A percentile compares a stretch with the other conserved stretches of the same genome.
Evolutionary conservation across 2,797 vertebrate species (phyloP).

Genomic region (Peromyscus attwateri): DNA sequence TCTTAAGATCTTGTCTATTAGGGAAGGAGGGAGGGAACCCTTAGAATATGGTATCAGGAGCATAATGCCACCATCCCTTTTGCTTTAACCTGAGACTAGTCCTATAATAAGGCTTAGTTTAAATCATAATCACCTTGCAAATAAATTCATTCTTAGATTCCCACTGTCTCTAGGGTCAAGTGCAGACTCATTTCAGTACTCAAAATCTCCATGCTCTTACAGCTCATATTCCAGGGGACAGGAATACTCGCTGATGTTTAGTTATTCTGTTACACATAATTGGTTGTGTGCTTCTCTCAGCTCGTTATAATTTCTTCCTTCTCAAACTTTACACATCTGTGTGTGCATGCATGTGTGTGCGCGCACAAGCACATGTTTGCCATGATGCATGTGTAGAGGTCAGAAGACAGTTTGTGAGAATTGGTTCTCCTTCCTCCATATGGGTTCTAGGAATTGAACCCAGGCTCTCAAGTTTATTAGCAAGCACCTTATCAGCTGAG

Average conservation of each 20-base stretch:
- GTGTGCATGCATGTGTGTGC: not conserved
- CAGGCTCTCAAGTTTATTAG: not conserved
- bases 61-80: not conserved
- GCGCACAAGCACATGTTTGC: not conserved
- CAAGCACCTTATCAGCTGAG: not conserved
- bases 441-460: not conserved
- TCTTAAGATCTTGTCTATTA: not conserved
- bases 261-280: not conserved
- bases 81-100: conserved; percentile 18
- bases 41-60: not conserved
- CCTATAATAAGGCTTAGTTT: not conserved
- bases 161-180: not conserved
- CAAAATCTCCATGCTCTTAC: not conserved
- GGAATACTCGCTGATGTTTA: not conserved
- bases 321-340: conserved; percentile 12
- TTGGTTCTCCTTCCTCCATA: not conserved
- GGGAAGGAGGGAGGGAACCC: not conserved
- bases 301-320: conserved; percentile 18
- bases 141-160: not conserved
- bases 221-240: not conserved
- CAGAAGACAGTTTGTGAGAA: not conserved
- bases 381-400: not conserved
- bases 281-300: conserved; percentile 35
- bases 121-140: conserved; percentile 18
- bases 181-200: not conserved